These are phyloP conservation scores for Papilio elwesi DNA, from an alignment of 2,888 invertebrate genomes.

Conservation along the genomic window DNA sequence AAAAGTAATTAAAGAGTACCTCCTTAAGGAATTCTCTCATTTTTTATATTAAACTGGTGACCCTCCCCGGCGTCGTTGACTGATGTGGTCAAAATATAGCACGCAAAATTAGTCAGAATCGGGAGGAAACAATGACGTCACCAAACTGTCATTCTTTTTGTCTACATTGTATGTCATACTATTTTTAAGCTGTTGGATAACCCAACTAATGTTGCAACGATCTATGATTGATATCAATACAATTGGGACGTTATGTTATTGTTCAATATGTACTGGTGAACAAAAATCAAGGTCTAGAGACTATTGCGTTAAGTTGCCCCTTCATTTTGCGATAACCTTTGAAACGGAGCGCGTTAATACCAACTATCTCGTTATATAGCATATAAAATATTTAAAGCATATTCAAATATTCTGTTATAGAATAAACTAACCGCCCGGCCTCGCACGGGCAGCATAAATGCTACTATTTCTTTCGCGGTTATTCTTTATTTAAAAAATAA, in stretches of 20 bases:
- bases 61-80: too few relatives aligned
- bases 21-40: too few relatives aligned
- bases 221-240: constrained; percentile 44
- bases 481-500: too few relatives aligned
- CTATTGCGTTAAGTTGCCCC: constrained; percentile 46
- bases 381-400: constrained; percentile 26
- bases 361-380: constrained; percentile 50
- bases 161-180: too few relatives aligned
- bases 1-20: too few relatives aligned
- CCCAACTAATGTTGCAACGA: neutral
- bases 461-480: too few relatives aligned
- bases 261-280: constrained; percentile 45
- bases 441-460: too few relatives aligned
- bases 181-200: neutral
- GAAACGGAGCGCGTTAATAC: constrained; percentile 56
- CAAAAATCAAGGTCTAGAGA: constrained; percentile 57
- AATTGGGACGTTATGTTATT: constrained; percentile 27
- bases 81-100: too few relatives aligned
- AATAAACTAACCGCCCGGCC: neutral
- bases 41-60: too few relatives aligned
- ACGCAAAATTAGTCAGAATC: too few relatives aligned
- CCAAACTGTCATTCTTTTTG: too few relatives aligned
- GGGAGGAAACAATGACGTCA: too few relatives aligned
- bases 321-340: constrained; percentile 59
- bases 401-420: constrained; percentile 8